phyloP scores from a whole-genome alignment of 2,797 vertebrate genomes.

The Trachurus trachurus region DNA sequence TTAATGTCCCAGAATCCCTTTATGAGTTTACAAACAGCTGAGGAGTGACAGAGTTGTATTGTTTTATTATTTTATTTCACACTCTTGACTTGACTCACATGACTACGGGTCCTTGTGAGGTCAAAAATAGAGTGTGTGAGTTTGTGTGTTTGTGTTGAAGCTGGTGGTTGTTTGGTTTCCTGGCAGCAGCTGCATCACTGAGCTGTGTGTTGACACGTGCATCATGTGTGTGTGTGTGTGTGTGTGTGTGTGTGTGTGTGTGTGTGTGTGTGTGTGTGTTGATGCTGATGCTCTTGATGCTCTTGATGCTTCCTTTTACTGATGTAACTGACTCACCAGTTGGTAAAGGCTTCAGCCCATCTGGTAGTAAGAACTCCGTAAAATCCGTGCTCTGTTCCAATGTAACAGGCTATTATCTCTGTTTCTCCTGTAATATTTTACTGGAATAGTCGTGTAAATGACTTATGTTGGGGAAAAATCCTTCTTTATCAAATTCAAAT shows the following conservation, averaged over 20 bases:
- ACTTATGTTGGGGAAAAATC: too few relatives aligned
- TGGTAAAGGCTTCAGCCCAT: too few relatives aligned
- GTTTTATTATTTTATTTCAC: too few relatives aligned
- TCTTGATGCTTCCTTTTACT: too few relatives aligned
- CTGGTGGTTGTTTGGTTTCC: background rate
- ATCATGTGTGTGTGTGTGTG: background rate
- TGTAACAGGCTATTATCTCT: too few relatives aligned
- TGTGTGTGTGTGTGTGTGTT: background rate
- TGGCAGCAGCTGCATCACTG: background rate
- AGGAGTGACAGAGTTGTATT: background rate
- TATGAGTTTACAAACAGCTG: background rate
- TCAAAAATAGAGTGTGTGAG: background rate
- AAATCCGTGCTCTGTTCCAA: too few relatives aligned
- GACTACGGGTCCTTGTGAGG: background rate
- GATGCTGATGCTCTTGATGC: too few relatives aligned
- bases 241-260: background rate
- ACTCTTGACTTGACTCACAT: background rate
- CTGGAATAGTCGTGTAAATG: too few relatives aligned
- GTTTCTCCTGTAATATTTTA: too few relatives aligned
- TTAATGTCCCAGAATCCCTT: background rate
- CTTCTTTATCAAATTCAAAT: too few relatives aligned
- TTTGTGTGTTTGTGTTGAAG: background rate
- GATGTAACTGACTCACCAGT: too few relatives aligned
- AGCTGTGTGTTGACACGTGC: background rate
- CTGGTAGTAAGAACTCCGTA: too few relatives aligned